Base-by-base conservation (phyloP, 1,140 invertebrate species). In the Anoplophora glabripennis region DNA sequence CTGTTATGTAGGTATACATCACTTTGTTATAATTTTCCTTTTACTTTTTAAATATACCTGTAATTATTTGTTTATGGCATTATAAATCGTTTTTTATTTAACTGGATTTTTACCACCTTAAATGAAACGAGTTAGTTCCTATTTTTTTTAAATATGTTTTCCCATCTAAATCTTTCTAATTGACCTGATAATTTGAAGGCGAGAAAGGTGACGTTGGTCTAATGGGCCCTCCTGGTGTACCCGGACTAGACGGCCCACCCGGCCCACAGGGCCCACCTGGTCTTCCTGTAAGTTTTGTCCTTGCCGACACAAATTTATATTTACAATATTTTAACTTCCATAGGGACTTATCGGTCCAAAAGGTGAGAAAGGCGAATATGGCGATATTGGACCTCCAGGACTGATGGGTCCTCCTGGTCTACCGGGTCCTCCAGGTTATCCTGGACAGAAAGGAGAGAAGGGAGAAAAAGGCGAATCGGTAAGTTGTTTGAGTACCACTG, bases 391-490 rank as follows among this genome's bases (percentile, higher is more conserved):
- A 53, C 92, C 92, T 14, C 92, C 92, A 14, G 91, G 91, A 51
- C 79, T 92, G 67, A 87, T 91, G 72, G 90, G 89, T 71, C 87
- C 87, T 49, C 88, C 87, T 58, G 88, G 81, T 5, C 70, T 82
- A 54, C 83, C 83, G 1, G 83, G 84, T 42, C 84, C 84, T 18
- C 84, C 92, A 69, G 92, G 92, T n/a, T 93, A 93, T 77, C 90
- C 91, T 12, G 93, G 92, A 10, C 78, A 85, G 53, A 92, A 90
- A 74, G 92, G 92, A 21, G 91, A 93, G 62, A 94, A 94, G 75
- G 93, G 93, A 35, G 92, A 94, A 69, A 92, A 93, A 75, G 92
- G 92, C 41, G 92, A 94, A 83, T 92, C 92, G 83, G 92, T 94
- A 79, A 88, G 86, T 84, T 56, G 21, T 28, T 28, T 28, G 21